Evolutionary conservation across 1,140 invertebrate genomes (phyloP).

Genomic region (Platorchestia sp.): DNA sequence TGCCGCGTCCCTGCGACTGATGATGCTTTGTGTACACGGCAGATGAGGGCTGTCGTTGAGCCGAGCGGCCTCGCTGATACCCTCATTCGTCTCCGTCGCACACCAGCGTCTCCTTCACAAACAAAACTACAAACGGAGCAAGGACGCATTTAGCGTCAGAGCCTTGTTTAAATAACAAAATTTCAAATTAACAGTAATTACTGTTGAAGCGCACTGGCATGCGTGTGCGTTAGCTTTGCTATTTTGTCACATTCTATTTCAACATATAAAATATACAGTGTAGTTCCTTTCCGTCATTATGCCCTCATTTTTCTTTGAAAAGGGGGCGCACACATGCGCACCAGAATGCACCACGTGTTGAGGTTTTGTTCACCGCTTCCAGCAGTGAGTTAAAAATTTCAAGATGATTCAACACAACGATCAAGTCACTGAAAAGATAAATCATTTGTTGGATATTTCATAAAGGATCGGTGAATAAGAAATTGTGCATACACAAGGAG

Average conservation of each 20-base stretch:
- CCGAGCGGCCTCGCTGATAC: background rate
- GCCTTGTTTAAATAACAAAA: background rate
- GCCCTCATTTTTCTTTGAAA: no score
- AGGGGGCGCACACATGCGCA: no score
- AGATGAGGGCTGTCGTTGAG: background rate
- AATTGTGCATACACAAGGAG: no score
- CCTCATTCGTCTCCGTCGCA: background rate
- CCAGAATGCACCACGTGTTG: no score
- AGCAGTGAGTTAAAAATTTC: no score
- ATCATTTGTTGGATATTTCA: no score
- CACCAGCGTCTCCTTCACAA: background rate
- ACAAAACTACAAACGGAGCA: background rate
- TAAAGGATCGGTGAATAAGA: no score
- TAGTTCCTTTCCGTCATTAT: no score
- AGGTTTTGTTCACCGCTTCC: no score
- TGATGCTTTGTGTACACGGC: background rate
- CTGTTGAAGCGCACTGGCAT: background rate
- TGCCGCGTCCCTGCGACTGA: background rate
- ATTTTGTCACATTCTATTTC: no score
- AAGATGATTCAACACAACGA: no score
- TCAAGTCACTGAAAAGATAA: no score
- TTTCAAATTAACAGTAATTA: background rate
- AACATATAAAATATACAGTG: background rate
- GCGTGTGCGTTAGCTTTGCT: background rate
- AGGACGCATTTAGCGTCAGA: background rate